Conservation (phyloP, 92 coral and sea anemone genomes). For the Zoanthus gigantus region DNA sequence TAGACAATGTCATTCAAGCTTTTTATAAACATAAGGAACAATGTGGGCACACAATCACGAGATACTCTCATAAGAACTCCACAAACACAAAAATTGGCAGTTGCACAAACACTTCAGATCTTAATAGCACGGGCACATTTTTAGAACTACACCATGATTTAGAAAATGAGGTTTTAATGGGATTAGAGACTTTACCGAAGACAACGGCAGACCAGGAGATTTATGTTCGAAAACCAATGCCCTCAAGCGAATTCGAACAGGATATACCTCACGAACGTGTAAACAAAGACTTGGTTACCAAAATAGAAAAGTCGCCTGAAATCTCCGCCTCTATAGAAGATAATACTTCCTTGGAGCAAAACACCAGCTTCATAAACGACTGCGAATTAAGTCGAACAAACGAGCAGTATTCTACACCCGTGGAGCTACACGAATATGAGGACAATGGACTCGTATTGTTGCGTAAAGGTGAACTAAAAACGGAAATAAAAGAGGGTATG, state of each 20-base stretch:
- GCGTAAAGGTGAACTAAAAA: background rate
- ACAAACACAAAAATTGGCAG: background rate
- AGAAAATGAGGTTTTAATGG: background rate
- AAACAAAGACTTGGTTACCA: background rate
- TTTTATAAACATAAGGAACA: slow-evolving; percentile 45
- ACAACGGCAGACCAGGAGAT: background rate
- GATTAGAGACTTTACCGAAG: slow-evolving; percentile 21
- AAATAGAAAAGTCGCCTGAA: slow-evolving; percentile 42
- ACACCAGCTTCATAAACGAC: background rate
- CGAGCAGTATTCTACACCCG: slow-evolving; percentile 2
- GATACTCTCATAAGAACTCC: background rate
- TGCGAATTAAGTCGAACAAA: slow-evolving; percentile 7
- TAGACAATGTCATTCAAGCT: slow-evolving; percentile 29
- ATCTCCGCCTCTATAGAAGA: background rate
- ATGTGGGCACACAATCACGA: slow-evolving; percentile 20
- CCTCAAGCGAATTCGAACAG: slow-evolving; percentile 24
- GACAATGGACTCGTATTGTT: background rate
- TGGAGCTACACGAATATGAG: background rate
- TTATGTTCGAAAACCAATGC: background rate
- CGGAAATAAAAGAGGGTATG: background rate
- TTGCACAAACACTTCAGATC: background rate
- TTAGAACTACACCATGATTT: background rate
- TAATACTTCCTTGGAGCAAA: slow-evolving; percentile 11
- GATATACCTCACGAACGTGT: slow-evolving; percentile 17
- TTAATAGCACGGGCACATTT: slow-evolving; percentile 2